phyloP scores from a whole-genome alignment of 2,113 vertebrate species.

The Myrmecophaga tridactyla region DNA sequence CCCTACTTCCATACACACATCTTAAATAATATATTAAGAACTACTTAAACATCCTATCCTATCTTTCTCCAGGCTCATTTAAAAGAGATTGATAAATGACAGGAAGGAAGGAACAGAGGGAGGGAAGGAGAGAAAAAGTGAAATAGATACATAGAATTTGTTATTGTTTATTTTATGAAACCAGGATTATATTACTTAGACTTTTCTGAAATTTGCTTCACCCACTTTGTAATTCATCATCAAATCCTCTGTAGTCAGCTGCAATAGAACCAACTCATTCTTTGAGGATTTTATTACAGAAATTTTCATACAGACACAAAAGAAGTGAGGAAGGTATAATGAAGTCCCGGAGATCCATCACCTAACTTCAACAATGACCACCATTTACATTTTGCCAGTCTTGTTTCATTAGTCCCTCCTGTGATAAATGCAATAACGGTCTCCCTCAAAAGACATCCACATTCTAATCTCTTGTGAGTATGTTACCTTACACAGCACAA shows the following conservation, averaged over 20 bases:
- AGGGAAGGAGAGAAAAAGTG: no score
- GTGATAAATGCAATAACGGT: not conserved
- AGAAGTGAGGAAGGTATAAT: not conserved
- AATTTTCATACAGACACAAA: conserved; percentile 13
- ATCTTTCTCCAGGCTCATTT: not conserved
- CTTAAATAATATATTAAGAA: not conserved
- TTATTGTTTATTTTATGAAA: conserved; percentile 43
- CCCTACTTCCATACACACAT: not conserved
- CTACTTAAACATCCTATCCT: not conserved
- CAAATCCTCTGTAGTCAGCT: conserved; percentile 31
- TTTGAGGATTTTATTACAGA: conserved; percentile 23
- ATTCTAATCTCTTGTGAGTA: not conserved
- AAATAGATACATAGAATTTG: not conserved
- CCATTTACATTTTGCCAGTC: not conserved
- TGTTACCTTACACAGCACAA: not conserved
- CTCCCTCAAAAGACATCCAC: not conserved
- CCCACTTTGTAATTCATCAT: not conserved
- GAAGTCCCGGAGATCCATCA: not conserved
- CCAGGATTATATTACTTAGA: not conserved
- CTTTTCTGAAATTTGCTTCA: conserved; percentile 19
- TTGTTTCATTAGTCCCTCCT: not conserved
- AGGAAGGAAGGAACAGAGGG: no score
- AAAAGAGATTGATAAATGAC: not conserved
- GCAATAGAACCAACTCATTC: not conserved
- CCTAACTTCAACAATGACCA: not conserved